A percentile compares a stretch with the other conserved stretches of the same genome.
These are phyloP conservation scores for Trichogramma dendrolimi DNA, from an alignment of 2,888 invertebrate species.

Conservation along the genomic window DNA sequence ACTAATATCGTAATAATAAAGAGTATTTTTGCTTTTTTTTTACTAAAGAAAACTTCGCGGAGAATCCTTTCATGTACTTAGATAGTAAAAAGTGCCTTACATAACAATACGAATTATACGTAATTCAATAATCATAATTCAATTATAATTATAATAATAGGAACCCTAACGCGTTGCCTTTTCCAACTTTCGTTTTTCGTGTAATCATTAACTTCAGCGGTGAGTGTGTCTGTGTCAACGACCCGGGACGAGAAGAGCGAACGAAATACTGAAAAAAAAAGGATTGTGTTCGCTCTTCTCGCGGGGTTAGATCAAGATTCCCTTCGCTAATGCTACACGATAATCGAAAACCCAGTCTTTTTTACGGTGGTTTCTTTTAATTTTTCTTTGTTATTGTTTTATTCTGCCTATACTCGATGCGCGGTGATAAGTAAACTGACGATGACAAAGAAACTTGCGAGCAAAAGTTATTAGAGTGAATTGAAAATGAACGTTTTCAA, in stretches of 20 bases:
- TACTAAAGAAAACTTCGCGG: not conserved
- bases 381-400: too few relatives aligned
- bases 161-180: slow-evolving; percentile 26
- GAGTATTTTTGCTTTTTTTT: too few relatives aligned
- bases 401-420: too few relatives aligned
- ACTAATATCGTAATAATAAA: too few relatives aligned
- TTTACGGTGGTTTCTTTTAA: too few relatives aligned
- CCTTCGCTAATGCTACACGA: too few relatives aligned
- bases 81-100: too few relatives aligned
- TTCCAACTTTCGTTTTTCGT: slow-evolving; percentile 10
- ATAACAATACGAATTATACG: slow-evolving; percentile 10
- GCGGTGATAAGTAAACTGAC: too few relatives aligned
- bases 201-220: not conserved
- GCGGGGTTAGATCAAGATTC: slow-evolving; percentile 11
- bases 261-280: slow-evolving; percentile 19
- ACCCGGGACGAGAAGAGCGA: slow-evolving; percentile 12
- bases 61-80: slow-evolving; percentile 5
- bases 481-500: too few relatives aligned
- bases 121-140: too few relatives aligned
- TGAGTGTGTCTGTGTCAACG: not conserved
- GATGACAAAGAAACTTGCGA: too few relatives aligned
- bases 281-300: slow-evolving; percentile 9
- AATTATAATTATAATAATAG: not conserved
- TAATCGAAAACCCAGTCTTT: not conserved
- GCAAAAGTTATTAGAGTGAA: too few relatives aligned